Conservation (phyloP, 1,140 invertebrate species). For the Nylanderia fulva region DNA sequence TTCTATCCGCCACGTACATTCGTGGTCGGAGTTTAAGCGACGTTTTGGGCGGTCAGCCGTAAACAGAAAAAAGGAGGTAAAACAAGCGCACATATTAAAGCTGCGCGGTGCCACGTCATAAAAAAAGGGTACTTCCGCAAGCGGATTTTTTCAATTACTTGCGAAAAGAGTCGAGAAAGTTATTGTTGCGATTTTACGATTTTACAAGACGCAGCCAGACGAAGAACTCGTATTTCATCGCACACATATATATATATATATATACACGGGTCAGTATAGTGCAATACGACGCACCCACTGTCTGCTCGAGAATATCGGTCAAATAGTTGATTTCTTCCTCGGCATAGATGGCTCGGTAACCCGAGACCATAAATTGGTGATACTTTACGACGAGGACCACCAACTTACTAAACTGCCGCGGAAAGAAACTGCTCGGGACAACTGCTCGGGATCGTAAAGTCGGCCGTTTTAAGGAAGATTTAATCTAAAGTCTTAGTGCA, state of each 20-base stretch:
- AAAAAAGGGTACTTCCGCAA: neutral
- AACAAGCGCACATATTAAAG: conserved; percentile 65
- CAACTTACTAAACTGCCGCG: conserved; percentile 57
- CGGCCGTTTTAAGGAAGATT: conserved; percentile 69
- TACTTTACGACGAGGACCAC: conserved; percentile 50
- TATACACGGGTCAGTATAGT: neutral
- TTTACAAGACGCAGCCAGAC: conserved; percentile 4
- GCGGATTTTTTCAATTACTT: neutral
- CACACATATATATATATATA: too few relatives aligned
- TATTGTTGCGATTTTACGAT: neutral
- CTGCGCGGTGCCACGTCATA: neutral
- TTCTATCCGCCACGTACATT: conserved; percentile 60
- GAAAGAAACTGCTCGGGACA: conserved; percentile 65
- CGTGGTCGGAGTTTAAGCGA: conserved; percentile 67
- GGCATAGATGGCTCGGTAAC: conserved; percentile 14
- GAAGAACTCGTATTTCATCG: conserved; percentile 14
- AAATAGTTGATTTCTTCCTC: conserved; percentile 38
- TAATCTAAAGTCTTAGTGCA: conserved; percentile 63
- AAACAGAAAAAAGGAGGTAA: neutral
- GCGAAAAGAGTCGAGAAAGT: conserved; percentile 3
- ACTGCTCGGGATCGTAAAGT: conserved; percentile 60
- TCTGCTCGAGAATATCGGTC: conserved; percentile 9
- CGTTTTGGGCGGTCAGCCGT: conserved; percentile 47
- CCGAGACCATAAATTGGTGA: conserved; percentile 50
- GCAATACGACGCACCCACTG: neutral